These are phyloP conservation scores for Dermolepida albohirtum DNA, from an alignment of 2,888 invertebrate genomes.

Conservation along the genomic window DNA sequence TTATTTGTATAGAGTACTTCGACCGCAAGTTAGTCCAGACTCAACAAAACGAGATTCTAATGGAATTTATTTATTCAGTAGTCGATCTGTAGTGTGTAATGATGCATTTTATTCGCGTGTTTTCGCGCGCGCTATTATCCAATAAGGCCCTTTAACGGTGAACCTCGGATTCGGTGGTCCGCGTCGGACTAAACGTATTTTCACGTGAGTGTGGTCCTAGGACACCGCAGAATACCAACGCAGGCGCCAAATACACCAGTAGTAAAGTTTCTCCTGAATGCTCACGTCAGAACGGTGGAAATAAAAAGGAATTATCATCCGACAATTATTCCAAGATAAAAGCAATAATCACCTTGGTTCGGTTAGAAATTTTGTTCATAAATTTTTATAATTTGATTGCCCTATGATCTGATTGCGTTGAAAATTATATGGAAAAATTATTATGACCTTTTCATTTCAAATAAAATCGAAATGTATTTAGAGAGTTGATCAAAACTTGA, in stretches of 20 bases:
- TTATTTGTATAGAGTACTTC: conserved; percentile 4
- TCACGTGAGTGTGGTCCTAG: conserved; percentile 53
- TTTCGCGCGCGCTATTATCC: conserved; percentile 18
- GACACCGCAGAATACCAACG: conserved; percentile 30
- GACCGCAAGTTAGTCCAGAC: background rate
- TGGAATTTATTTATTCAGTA: conserved; percentile 1
- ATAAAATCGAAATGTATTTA: no score
- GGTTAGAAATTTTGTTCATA: no score
- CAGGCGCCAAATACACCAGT: conserved; percentile 36
- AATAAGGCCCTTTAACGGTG: conserved; percentile 4
- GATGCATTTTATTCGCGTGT: conserved; percentile 16
- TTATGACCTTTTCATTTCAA: no score
- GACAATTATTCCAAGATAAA: conserved; percentile 54
- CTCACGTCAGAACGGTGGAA: conserved; percentile 17
- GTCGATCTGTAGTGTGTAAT: background rate
- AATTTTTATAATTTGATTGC: no score
- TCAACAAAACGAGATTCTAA: background rate
- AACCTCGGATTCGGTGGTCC: conserved; percentile 51
- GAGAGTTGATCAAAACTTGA: no score
- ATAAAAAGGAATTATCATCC: conserved; percentile 34
- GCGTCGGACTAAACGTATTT: conserved; percentile 57
- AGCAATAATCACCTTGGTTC: conserved; percentile 12
- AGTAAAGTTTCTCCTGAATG: conserved; percentile 12
- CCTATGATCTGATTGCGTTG: no score
- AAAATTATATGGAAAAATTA: no score